Evolutionary conservation across 2,797 vertebrate species (phyloP).

Genomic region (Ambastaia sidthimunki): DNA sequence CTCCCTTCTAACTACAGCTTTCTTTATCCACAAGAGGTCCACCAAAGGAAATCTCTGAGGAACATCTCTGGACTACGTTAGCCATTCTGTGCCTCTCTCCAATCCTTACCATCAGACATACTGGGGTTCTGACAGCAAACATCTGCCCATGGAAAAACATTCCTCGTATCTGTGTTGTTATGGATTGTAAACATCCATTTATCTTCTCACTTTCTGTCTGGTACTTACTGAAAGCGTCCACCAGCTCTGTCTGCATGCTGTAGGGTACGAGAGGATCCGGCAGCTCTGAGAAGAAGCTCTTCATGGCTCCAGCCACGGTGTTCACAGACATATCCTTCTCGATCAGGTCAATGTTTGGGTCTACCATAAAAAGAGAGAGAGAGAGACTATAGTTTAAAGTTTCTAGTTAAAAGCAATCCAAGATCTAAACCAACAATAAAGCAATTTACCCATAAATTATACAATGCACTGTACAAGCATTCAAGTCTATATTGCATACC

Average conservation of each 20-base stretch:
- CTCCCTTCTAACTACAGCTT: background rate
- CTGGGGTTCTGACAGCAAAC: conserved; percentile 21
- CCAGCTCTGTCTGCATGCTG: conserved; percentile 88
- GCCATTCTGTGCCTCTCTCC: background rate
- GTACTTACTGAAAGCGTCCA: conserved; percentile 93
- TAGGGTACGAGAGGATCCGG: conserved; percentile 93
- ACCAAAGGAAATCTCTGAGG: conserved; percentile 13
- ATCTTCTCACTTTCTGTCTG: background rate
- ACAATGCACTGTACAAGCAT: too few relatives aligned
- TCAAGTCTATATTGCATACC: too few relatives aligned
- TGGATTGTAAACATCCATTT: background rate
- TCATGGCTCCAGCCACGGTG: conserved; percentile 93
- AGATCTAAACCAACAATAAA: background rate
- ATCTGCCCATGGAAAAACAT: background rate
- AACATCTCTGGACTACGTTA: background rate
- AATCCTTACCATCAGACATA: background rate
- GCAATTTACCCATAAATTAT: too few relatives aligned
- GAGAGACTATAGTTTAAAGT: background rate
- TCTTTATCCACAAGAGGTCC: background rate
- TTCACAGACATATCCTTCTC: conserved; percentile 95
- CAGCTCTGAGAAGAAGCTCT: conserved; percentile 94
- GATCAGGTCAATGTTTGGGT: conserved; percentile 87
- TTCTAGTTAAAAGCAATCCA: background rate
- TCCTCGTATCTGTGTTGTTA: background rate
- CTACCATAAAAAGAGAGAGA: conserved; percentile 58